Conservation (phyloP, 2,888 invertebrate species). For the Drosophila gaucha region DNA sequence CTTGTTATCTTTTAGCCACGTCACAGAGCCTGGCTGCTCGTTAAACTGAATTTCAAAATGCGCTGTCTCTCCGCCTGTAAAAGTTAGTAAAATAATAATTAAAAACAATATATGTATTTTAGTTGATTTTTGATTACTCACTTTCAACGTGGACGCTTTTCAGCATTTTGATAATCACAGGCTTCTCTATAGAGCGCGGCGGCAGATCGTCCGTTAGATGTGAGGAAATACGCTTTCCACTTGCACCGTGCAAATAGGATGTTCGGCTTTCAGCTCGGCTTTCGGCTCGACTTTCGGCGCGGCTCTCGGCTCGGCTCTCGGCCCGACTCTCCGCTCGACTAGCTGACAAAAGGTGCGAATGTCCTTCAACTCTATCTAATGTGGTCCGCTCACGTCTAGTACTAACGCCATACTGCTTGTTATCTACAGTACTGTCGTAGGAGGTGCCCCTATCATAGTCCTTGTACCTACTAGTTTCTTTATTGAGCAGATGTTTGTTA, state of each 20-base stretch:
- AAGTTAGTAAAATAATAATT: no score
- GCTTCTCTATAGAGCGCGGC: conserved; percentile 86
- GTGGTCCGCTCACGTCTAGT: conserved; percentile 64
- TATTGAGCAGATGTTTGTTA: neutral
- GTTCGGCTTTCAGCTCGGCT: conserved; percentile 60
- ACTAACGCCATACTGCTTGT: conserved; percentile 62
- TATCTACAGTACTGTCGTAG: conserved; percentile 74
- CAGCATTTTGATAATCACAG: conserved; percentile 90
- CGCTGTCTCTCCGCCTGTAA: conserved; percentile 92
- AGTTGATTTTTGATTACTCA: conserved; percentile 88
- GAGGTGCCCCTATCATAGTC: conserved; percentile 79
- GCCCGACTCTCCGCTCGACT: conserved; percentile 60
- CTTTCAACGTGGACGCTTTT: conserved; percentile 92
- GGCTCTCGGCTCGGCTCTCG: conserved; percentile 53
- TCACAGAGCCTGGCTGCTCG: conserved; percentile 88
- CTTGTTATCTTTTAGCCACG: conserved; percentile 95
- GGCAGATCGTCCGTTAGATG: conserved; percentile 56
- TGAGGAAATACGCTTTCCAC: conserved; percentile 50
- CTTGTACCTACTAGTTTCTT: conserved; percentile 68
- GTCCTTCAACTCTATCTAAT: conserved; percentile 61
- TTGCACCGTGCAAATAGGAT: conserved; percentile 59
- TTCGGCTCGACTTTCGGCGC: conserved; percentile 60
- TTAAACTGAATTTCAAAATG: conserved; percentile 91
- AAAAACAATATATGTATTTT: no score
- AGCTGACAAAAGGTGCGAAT: conserved; percentile 59